Percentiles rank a stretch among this genome's conserved stretches.
phyloP scores from a whole-genome alignment of 2,888 invertebrate species.

The Anthophora plumipes region DNA sequence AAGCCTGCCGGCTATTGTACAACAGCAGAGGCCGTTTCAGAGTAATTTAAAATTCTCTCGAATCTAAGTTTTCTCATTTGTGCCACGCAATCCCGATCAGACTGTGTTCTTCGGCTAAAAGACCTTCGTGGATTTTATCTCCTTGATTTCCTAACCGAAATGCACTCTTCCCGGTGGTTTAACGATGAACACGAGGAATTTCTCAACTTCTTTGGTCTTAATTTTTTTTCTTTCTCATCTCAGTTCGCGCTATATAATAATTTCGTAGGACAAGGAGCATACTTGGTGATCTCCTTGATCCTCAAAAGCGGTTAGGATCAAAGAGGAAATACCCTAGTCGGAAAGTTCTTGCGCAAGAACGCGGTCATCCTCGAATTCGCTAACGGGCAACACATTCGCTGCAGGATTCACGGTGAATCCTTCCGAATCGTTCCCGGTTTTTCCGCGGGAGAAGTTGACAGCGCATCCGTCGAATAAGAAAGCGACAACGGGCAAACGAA shows the following conservation, averaged over 20 bases:
- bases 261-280: conserved; percentile 1
- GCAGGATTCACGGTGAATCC: conserved; percentile 39
- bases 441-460: conserved; percentile 18
- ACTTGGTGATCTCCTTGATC: neutral
- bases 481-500: conserved; percentile 34
- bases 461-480: conserved; percentile 31
- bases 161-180: neutral
- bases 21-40: neutral
- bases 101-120: neutral
- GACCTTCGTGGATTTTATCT: neutral
- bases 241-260: conserved; percentile 5
- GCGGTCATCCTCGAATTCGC: conserved; percentile 22
- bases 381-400: conserved; percentile 26
- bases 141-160: neutral
- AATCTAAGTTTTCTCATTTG: conserved; percentile 57
- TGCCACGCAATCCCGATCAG: conserved; percentile 4
- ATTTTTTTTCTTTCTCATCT: neutral
- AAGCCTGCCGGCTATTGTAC: conserved; percentile 19
- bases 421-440: conserved; percentile 12
- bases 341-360: conserved; percentile 32
- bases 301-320: conserved; percentile 28
- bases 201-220: neutral
- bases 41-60: conserved; percentile 52
- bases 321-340: conserved; percentile 17
- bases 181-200: neutral